Base-by-base conservation (phyloP, 2,888 invertebrate genomes). In the Cheilosia scutellata region DNA sequence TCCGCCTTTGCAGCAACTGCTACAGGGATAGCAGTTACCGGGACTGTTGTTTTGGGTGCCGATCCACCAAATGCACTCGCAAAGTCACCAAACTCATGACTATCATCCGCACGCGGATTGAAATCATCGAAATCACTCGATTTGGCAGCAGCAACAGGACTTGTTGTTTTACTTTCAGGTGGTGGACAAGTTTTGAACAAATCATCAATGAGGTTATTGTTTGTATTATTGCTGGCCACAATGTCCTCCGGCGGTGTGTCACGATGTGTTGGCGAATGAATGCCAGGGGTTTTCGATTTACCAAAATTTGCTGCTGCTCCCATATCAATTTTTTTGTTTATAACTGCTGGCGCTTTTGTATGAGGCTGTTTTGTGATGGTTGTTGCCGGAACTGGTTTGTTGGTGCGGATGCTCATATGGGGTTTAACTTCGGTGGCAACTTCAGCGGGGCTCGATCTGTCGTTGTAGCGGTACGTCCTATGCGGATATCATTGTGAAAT, bases 1-100 rank as follows among this genome's bases (percentile, higher is more conserved):
- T 95, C 96, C 82, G 91, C 93, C 79, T 88, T 79, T 58, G 76
- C 13, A 74, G 86, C 42, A 87, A 60, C 68, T 42, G 51, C 66
- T 25, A 25, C 51, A 27, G 87, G 37, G 31, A 76, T 25, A 16
- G 62, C 53, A 44, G 40, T 47, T 47, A 78, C 44, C 27, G 84
- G 58, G 62, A 88, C 57, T 51, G 68, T 40, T 60, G 82, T 2
- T 60, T 87, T 83, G 6, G 77, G 20, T 47, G 66, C 31, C 27
- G 89, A 88, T 68, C 91, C 89, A 13, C 93, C 93, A 91, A 96
- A 96, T 0, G 96, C 96, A 84, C 95, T 94, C 4, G 95, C 93
- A 90, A 97, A 97, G 92, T 97, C 96, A 0, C 96, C 96, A 91
- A 97, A 97, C 78, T 96, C 96, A 47, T 92, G 90, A 42, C 90